Conservation (phyloP, 2,888 invertebrate species). For the Brenthis hecate region DNA sequence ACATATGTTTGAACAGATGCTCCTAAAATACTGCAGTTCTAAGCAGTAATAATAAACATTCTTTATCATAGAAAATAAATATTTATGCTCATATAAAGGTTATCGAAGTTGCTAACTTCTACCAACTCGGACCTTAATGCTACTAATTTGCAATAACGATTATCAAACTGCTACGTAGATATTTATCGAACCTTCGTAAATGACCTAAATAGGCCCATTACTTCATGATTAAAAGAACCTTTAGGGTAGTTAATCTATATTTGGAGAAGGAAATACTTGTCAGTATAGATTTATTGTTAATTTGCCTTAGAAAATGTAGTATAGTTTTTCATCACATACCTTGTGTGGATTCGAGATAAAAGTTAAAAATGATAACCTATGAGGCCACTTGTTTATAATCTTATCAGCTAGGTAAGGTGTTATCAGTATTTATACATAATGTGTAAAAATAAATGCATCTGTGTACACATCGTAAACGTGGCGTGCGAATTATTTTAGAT, state of each 20-base stretch:
- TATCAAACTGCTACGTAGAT: conserved; percentile 39
- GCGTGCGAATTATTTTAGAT: too few relatives aligned
- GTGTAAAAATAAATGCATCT: too few relatives aligned
- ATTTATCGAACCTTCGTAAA: conserved; percentile 35
- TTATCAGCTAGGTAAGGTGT: too few relatives aligned
- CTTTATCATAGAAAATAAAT: conserved; percentile 9
- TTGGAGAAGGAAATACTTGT: not conserved
- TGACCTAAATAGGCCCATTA: conserved; percentile 32
- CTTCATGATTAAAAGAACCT: conserved; percentile 28
- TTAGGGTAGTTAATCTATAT: conserved; percentile 18
- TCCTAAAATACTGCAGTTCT: not conserved
- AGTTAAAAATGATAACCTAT: too few relatives aligned
- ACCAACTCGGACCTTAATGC: conserved; percentile 33
- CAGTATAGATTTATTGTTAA: not conserved
- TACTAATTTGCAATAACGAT: conserved; percentile 44
- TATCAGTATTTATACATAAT: too few relatives aligned
- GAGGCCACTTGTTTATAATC: too few relatives aligned
- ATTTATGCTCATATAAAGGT: conserved; percentile 15
- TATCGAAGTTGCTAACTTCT: conserved; percentile 31
- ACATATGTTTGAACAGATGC: too few relatives aligned
- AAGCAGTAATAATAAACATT: not conserved
- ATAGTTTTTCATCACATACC: too few relatives aligned
- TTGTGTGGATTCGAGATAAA: too few relatives aligned
- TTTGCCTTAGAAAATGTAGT: not conserved
- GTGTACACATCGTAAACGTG: too few relatives aligned